Evolutionary conservation across 2,113 vertebrate genomes (phyloP).

Genomic region (Felis chaus): DNA sequence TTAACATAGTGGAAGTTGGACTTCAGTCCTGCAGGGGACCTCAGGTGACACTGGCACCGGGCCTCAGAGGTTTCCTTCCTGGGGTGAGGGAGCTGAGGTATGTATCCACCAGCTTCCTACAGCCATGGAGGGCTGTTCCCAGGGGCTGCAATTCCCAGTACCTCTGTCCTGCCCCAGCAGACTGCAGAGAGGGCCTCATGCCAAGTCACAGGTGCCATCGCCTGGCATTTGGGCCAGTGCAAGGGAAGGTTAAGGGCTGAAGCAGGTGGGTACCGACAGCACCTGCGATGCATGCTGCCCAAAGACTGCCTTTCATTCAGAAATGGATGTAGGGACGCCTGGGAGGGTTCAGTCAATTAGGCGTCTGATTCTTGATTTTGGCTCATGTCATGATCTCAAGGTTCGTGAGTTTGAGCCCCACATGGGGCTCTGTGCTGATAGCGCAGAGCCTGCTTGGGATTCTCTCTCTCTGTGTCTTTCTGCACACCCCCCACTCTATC

Average conservation of each 20-base stretch:
- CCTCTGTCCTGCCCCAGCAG: background rate
- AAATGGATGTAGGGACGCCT: background rate
- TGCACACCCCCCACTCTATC: too few species aligned
- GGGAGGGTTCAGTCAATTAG: too few species aligned
- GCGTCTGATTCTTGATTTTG: too few species aligned
- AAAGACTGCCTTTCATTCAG: background rate
- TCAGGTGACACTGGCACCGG: fast-evolving
- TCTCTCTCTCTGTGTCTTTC: too few species aligned
- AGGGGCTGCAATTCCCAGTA: background rate
- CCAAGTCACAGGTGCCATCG: fast-evolving
- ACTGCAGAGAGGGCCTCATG: background rate
- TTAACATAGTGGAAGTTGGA: too few species aligned
- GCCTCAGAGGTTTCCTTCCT: background rate
- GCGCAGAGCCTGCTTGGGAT: too few species aligned
- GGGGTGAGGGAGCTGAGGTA: background rate
- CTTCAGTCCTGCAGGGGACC: fast-evolving
- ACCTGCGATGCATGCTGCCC: fast-evolving
- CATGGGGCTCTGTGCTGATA: too few species aligned
- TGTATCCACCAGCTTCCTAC: fast-evolving
- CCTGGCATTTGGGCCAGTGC: too few species aligned
- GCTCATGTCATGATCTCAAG: too few species aligned
- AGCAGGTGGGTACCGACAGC: background rate
- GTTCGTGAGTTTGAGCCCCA: too few species aligned
- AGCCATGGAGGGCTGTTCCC: background rate
- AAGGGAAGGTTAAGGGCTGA: background rate